These are phyloP conservation scores for Deroplatys truncata DNA, from an alignment of 2,888 invertebrate species.

Conservation along the genomic window DNA sequence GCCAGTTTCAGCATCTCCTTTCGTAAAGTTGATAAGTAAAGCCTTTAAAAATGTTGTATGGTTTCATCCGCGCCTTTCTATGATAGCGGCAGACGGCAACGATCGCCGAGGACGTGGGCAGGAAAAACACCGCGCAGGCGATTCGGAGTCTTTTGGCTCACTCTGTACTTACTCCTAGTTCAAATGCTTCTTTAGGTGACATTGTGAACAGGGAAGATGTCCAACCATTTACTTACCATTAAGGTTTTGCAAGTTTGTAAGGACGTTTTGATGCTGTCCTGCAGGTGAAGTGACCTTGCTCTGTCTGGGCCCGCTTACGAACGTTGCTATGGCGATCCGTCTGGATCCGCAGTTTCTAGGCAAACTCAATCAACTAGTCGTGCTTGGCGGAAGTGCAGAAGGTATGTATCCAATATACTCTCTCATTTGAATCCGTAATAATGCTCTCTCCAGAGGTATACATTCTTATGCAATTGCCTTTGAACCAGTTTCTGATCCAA, in stretches of 20 bases:
- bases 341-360: constrained; percentile 41
- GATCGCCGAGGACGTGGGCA: no score
- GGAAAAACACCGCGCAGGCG: no score
- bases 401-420: constrained; percentile 32
- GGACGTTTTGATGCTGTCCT: neutral
- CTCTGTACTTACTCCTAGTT: no score
- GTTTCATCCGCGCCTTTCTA: no score
- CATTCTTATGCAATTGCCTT: neutral
- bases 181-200: no score
- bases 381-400: constrained; percentile 42
- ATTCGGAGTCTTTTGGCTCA: no score
- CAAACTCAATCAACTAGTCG: constrained; percentile 39
- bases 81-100: no score
- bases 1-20: no score
- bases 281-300: constrained; percentile 43
- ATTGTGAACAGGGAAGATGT: no score
- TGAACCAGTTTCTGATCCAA: neutral
- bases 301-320: constrained; percentile 52
- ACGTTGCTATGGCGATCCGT: constrained; percentile 50
- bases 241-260: neutral
- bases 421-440: neutral
- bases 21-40: no score
- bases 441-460: neutral
- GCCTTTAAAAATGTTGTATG: no score
- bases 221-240: no score